phyloP scores from a whole-genome alignment of 1,140 invertebrate genomes.

The Drosophila leontia region DNA sequence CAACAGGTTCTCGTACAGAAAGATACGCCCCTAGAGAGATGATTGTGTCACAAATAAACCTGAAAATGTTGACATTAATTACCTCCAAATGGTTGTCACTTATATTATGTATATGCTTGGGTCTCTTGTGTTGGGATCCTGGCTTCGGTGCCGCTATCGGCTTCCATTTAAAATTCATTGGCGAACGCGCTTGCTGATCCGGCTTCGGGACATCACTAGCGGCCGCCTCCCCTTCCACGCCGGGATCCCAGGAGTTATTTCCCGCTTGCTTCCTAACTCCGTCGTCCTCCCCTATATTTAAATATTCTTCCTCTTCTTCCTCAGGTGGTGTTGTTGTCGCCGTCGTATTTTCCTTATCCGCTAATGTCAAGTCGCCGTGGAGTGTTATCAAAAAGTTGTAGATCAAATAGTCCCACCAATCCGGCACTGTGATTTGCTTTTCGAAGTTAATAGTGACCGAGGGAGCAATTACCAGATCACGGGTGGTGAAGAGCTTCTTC shows the following conservation, averaged over 20 bases:
- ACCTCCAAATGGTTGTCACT: not conserved
- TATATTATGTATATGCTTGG: not conserved
- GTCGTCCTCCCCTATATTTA: too few relatives aligned
- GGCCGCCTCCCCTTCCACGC: not conserved
- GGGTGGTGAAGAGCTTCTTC: slow-evolving; percentile 57
- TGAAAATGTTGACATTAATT: too few relatives aligned
- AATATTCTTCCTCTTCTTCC: too few relatives aligned
- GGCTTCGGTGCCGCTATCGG: not conserved
- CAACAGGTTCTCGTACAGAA: slow-evolving; percentile 68
- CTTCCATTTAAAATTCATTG: too few relatives aligned
- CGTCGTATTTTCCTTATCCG: too few relatives aligned
- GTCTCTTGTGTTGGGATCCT: not conserved
- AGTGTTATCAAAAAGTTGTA: slow-evolving; percentile 59
- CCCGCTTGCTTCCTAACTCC: rapidly evolving
- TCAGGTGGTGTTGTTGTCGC: too few relatives aligned
- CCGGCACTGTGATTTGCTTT: slow-evolving; percentile 62
- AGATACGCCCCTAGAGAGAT: slow-evolving; percentile 39
- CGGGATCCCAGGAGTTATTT: not conserved
- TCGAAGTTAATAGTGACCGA: slow-evolving; percentile 60
- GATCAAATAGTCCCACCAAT: slow-evolving; percentile 73
- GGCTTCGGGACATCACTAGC: too few relatives aligned
- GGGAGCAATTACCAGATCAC: slow-evolving; percentile 50
- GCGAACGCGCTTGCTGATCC: too few relatives aligned
- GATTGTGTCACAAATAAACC: not conserved
- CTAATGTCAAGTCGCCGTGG: slow-evolving; percentile 53